Conservation (phyloP, 2,797 vertebrate genomes). For the Botia kubotai region DNA sequence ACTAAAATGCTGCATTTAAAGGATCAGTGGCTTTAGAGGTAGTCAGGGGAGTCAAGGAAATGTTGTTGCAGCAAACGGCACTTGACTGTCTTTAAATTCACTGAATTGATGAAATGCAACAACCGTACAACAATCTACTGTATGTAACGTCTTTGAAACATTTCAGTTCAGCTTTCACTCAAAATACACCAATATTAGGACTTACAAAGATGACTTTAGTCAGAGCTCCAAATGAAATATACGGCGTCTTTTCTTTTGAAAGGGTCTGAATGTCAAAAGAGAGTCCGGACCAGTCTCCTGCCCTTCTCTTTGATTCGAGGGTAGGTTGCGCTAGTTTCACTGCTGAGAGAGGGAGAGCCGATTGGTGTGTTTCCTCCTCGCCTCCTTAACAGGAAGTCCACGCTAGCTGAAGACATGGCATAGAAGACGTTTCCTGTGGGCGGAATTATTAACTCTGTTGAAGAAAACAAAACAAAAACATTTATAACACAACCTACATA, state of each 20-base stretch:
- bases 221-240: slow-evolving; percentile 7
- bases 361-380: slow-evolving; percentile 72
- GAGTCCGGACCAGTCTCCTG: slow-evolving; percentile 82
- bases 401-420: slow-evolving; percentile 86
- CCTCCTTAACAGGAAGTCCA: slow-evolving; percentile 85
- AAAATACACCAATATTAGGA: slow-evolving; percentile 14
- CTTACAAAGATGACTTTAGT: not conserved
- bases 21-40: slow-evolving; percentile 41
- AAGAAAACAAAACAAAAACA: slow-evolving; percentile 8
- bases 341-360: slow-evolving; percentile 67
- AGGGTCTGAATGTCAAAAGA: slow-evolving; percentile 72
- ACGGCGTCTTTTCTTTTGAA: slow-evolving; percentile 27
- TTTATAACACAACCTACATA: too few species aligned
- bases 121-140: slow-evolving; percentile 43
- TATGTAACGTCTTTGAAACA: slow-evolving; percentile 5
- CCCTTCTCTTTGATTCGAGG: slow-evolving; percentile 90
- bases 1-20: slow-evolving; percentile 19
- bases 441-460: slow-evolving; percentile 86
- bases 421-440: slow-evolving; percentile 90
- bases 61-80: slow-evolving; percentile 17
- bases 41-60: slow-evolving; percentile 35
- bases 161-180: slow-evolving; percentile 11
- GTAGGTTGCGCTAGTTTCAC: slow-evolving; percentile 85
- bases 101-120: slow-evolving; percentile 37
- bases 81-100: slow-evolving; percentile 18